Percentiles rank a stretch among this genome's conserved stretches.
These are phyloP conservation scores for Seladonia tumulorum DNA, from an alignment of 2,888 invertebrate species.

Conservation along the genomic window DNA sequence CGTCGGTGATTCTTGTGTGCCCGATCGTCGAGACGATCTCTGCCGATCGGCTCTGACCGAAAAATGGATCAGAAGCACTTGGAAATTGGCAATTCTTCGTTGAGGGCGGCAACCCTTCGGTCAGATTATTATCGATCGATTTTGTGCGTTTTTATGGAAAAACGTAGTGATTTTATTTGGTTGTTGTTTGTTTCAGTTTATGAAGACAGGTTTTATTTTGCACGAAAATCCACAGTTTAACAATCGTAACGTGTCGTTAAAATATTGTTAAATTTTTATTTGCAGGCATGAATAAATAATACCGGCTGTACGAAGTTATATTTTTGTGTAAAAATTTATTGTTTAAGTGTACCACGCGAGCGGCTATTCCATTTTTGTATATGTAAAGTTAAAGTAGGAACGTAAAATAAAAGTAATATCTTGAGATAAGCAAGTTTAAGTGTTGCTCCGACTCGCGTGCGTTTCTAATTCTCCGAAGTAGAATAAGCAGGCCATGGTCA, in stretches of 20 bases:
- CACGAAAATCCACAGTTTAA: too few species aligned
- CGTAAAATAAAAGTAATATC: background rate
- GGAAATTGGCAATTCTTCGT: background rate
- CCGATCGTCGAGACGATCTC: too few species aligned
- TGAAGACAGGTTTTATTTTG: too few species aligned
- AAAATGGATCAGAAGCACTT: background rate
- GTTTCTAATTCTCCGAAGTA: background rate
- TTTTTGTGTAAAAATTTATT: background rate
- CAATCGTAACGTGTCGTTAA: too few species aligned
- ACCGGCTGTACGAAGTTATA: too few species aligned
- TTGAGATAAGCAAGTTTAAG: background rate
- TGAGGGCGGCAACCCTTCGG: too few species aligned
- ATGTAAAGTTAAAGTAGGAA: background rate
- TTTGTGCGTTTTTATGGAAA: too few species aligned
- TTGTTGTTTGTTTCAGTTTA: too few species aligned
- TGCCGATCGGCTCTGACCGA: too few species aligned
- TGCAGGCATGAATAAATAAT: background rate
- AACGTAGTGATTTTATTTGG: too few species aligned
- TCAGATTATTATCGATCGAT: too few species aligned
- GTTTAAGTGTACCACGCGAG: background rate
- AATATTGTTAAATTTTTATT: too few species aligned
- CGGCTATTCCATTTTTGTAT: background rate
- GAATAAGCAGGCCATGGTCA: constrained; percentile 5
- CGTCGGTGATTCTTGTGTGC: background rate
- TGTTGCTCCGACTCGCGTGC: background rate